These are phyloP conservation scores for Hydropsyche betteni DNA, from an alignment of 2,888 invertebrate genomes.

Conservation along the genomic window DNA sequence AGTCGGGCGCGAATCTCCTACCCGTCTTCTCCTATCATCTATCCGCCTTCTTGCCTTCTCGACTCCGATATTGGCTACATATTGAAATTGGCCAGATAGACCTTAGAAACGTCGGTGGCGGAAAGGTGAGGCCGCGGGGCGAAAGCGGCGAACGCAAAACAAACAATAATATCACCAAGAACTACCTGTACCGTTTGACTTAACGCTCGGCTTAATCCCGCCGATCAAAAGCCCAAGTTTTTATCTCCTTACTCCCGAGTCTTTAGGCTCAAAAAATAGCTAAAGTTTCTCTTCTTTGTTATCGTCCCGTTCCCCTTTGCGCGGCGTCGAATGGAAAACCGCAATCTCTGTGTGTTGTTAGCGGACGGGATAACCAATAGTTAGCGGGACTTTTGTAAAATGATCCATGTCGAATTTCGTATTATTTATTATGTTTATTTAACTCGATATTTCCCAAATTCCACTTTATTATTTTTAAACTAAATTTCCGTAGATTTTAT, in stretches of 20 bases:
- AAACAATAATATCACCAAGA: constrained; percentile 49
- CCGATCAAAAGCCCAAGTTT: constrained; percentile 45
- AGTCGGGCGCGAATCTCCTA: constrained; percentile 8
- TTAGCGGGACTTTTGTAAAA: too few species aligned
- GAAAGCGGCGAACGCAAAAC: constrained; percentile 37
- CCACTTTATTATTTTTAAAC: too few species aligned
- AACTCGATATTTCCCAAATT: too few species aligned
- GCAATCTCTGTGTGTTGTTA: too few species aligned
- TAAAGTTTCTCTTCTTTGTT: constrained; percentile 21
- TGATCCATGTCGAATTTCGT: too few species aligned
- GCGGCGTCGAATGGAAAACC: too few species aligned
- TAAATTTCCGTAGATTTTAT: too few species aligned
- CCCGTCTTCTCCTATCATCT: background rate
- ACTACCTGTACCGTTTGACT: constrained; percentile 47
- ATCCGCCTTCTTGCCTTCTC: background rate
- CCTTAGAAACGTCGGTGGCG: too few species aligned
- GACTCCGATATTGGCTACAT: constrained; percentile 47
- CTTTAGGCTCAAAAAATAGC: constrained; percentile 11
- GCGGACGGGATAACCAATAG: too few species aligned
- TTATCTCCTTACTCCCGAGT: constrained; percentile 27
- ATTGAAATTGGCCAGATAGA: constrained; percentile 48
- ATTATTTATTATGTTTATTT: too few species aligned
- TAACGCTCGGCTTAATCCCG: constrained; percentile 45
- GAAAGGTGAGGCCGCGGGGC: background rate
- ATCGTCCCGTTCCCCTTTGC: background rate